A percentile compares a stretch with the other conserved stretches of the same genome.
phyloP scores from a whole-genome alignment of 1,140 invertebrate species.

The Drosophila bifasciata region DNA sequence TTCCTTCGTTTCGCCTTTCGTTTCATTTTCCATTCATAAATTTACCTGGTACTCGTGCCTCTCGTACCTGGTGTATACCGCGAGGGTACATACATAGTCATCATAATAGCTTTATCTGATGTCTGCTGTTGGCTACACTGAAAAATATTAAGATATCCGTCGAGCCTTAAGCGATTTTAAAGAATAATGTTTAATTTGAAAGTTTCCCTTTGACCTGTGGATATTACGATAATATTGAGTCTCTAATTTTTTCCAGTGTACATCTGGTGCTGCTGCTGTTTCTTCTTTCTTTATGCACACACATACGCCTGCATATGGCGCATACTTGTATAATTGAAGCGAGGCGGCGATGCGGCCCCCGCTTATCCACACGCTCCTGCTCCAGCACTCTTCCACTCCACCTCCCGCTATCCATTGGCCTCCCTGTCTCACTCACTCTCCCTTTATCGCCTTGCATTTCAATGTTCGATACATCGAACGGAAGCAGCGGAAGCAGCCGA shows the following conservation, averaged over 20 bases:
- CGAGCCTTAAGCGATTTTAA: too few relatives aligned
- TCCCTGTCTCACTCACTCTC: constrained; percentile 8
- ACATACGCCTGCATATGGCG: too few relatives aligned
- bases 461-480: constrained; percentile 68
- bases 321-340: too few relatives aligned
- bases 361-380: too few relatives aligned
- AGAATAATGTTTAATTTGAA: too few relatives aligned
- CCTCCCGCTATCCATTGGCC: constrained; percentile 4
- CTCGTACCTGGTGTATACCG: too few relatives aligned
- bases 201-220: too few relatives aligned
- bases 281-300: constrained; percentile 5
- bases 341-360: too few relatives aligned
- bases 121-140: background rate
- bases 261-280: constrained; percentile 9
- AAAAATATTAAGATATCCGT: too few relatives aligned
- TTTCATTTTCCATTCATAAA: constrained; percentile 76
- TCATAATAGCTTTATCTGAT: constrained; percentile 78
- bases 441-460: constrained; percentile 29
- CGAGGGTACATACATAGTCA: constrained; percentile 58
- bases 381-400: too few relatives aligned
- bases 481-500: constrained; percentile 79
- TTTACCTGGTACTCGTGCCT: constrained; percentile 60
- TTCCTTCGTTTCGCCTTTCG: constrained; percentile 32
- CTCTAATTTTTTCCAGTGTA: too few relatives aligned
- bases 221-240: too few relatives aligned